Evolutionary conservation across 1,140 invertebrate genomes (phyloP), one percentile per base, ranked within the genome.

Genomic region (Chionoecetes opilio): DNA sequence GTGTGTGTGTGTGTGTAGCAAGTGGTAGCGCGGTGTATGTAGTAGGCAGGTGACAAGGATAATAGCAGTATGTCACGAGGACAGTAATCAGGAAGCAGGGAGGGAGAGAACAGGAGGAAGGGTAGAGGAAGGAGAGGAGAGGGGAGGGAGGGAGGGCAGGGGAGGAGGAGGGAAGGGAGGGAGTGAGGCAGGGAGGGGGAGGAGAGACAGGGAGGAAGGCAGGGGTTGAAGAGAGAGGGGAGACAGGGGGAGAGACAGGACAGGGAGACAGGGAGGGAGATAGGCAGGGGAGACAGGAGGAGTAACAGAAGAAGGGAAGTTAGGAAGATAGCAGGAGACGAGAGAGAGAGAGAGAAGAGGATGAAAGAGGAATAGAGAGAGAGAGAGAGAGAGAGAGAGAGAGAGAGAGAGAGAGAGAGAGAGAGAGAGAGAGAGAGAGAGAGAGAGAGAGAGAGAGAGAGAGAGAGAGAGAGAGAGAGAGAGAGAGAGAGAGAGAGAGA

Each of bases 321-420:
- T 8, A 14, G 14, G 41, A 46, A 46, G 41, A 14, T n/a, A n/a
- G 41, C 41, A 14, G 41, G 14, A 14, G 41, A 46, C 6, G n/a
- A 75, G 6, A 75, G 53, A 75, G 21, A 75, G 53, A 75, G 21
- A 75, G 9, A 26, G 9, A 75, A 46, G 41, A 46, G 5, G 5
- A 46, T 14, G 14, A 46, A 46, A 46, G 5, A 46, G 41, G 5
- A 21, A 75, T 6, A 75, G 53, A 75, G 53, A 75, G 53, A 75
- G 53, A 75, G 53, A 75, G 53, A 75, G 53, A 75, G 53, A 75
- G 53, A 75, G 53, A 75, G 53, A 75, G 53, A 75, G 63, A 75
- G 63, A 75, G 63, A 75, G 63, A 75, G 63, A 75, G 63, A 75
- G 63, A 75, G 63, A 75, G 63, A 75, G 63, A 75, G 63, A 75